Base-by-base conservation (phyloP, 64 coral and sea anemone genomes). In the Exaiptasia diaphana region DNA sequence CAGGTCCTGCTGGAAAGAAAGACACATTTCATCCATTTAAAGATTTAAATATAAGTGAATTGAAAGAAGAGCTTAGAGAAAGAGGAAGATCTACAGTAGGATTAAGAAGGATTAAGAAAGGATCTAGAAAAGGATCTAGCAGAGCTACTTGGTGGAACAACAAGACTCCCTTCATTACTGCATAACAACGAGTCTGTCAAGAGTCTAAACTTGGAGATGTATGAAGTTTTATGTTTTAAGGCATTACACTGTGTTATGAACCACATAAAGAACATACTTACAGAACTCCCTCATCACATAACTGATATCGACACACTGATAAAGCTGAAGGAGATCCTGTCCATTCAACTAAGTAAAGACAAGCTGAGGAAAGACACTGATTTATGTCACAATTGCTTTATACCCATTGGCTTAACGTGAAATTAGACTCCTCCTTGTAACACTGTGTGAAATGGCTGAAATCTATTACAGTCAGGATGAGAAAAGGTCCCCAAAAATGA, bases 401-500 rank as follows among this genome's bases (percentile, higher is more conserved):
- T 79, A 79, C 56, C 76, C 33, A 25, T 1, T 64, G 4, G 39
- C 76, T 25, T 61, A 41, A 36, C 20, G 35, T 42, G 10, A 79
- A 4, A 34, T 79, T 10, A 79, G 36, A 24, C 17, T 43, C 15
- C 20, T 79, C 5, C 18, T 79, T 31, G 22, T 43, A 1, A 61
- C 76, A 17, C 54, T 64, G 2, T 63, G 76, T 64, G 76, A 79
- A 79, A 79, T 79, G 76, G 20, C 63, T 41, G 76, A 79, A 40
- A 79, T 79, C 18, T 60, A 4, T 26, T 79, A 79, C 60, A 22
- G n/a, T 40, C 76, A 79, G 45, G 53, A 79, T 18, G n/a, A 64
- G 9, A 14, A 40, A 29, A 29, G 76, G 29, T 79, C 55, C 31
- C 76, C 76, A 10, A 79, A 79, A 38, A 63, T 79, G 76, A 63